Conservation (phyloP, 2,113 vertebrate species). For the Hystrix brachyura region DNA sequence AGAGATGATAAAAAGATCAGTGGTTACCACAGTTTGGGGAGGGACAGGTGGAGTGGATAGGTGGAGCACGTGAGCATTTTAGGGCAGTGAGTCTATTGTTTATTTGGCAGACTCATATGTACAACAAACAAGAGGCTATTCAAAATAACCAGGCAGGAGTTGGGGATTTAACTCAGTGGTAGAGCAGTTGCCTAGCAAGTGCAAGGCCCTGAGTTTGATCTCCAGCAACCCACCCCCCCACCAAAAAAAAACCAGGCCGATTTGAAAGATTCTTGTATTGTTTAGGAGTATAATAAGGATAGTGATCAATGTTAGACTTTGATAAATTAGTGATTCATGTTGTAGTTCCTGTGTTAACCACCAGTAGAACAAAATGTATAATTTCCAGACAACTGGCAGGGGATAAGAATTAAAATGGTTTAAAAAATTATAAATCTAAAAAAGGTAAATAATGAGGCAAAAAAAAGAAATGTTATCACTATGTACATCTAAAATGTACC, state of each 20-base stretch:
- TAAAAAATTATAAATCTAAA: not conserved
- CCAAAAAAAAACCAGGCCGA: not conserved
- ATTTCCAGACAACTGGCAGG: not conserved
- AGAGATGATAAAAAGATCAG: not conserved
- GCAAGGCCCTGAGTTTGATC: no score
- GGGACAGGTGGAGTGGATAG: not conserved
- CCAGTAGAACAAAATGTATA: not conserved
- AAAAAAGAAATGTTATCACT: not conserved
- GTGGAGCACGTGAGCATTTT: not conserved
- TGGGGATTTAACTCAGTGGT: no score
- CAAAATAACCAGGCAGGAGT: not conserved
- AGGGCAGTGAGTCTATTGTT: not conserved
- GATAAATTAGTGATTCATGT: not conserved
- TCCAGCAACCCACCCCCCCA: no score
- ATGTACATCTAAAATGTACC: no score
- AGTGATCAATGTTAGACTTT: not conserved
- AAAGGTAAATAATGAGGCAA: not conserved
- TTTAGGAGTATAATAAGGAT: not conserved
- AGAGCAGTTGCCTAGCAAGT: no score
- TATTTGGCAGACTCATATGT: not conserved
- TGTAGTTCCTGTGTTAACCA: not conserved
- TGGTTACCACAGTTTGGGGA: not conserved
- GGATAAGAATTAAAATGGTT: not conserved
- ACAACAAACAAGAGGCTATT: not conserved
- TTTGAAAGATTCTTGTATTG: not conserved